Base-by-base conservation (phyloP, 2,113 vertebrate species). In the Corapipo altera region DNA sequence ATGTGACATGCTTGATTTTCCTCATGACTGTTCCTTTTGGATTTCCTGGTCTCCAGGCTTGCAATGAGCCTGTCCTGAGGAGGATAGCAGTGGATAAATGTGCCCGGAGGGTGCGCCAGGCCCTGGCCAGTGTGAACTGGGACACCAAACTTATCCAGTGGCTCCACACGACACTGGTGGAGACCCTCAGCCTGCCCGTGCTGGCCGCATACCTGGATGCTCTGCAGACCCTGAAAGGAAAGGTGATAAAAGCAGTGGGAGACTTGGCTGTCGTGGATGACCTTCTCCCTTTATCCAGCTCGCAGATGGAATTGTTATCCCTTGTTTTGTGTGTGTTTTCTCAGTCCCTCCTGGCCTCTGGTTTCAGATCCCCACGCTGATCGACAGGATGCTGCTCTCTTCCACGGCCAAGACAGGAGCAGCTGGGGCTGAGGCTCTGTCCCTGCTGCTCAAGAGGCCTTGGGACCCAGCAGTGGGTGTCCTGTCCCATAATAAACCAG, bases 381-480 rank as follows among this genome's bases (percentile, higher is more conserved):
- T 99, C 3, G 99, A 99, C 96, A 98, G 99, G 93, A 99, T 99
- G 99, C 97, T 99, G 81, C 98, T 99, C 41, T 98, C 99, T 2
- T 98, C 99, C 8, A 98, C 99, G 0, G 88, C 98, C 4, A 99
- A 99, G 97, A 99, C 98, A 0, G 99, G 99, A 11, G 98, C 99
- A 2, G 98, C 99, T 0, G 99, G 99, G 8, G 98, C 98, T 1
- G 99, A 99, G 97, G 99, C 99, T 4, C 98, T 99, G 89, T 99
- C 99, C 1, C 98, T 99, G 85, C 97, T 99, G 21, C 97, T 99
- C 70, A 99, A 99, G 97, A 98, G 99, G 15, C 99, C 99, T 1
- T 99, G 99, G 99, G 99, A 99, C 94, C 99, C 99, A 6, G 99
- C 99, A 4, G 98, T 99, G 51, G 99, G 99, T 1, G 99, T 99